phyloP scores from a whole-genome alignment of 2,113 vertebrate species.

The Bubalus kerabau region DNA sequence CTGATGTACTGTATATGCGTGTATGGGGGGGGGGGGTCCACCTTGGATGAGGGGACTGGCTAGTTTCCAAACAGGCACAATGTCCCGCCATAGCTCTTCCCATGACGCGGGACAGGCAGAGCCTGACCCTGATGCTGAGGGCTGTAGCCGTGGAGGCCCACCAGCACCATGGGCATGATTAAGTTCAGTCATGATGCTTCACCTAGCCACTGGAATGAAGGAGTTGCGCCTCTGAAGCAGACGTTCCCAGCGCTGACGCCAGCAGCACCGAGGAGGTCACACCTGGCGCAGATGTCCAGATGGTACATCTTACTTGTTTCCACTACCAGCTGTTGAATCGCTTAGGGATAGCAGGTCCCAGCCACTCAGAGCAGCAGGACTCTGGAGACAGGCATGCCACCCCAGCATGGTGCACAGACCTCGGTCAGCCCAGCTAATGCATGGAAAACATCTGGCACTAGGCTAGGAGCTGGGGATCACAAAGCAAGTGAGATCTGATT shows the following conservation, averaged over 20 bases:
- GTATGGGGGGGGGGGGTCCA: background rate
- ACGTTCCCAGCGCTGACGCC: background rate
- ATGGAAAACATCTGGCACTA: background rate
- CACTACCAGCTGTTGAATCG: no score
- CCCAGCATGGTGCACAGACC: background rate
- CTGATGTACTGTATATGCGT: background rate
- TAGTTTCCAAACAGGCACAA: background rate
- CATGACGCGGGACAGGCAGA: background rate
- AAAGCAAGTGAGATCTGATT: background rate
- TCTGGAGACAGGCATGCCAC: rapidly evolving
- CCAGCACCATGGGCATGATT: rapidly evolving
- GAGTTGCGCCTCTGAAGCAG: background rate
- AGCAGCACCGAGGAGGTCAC: background rate
- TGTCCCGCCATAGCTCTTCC: background rate
- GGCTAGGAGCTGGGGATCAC: background rate
- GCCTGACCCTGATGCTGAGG: background rate
- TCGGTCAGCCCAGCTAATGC: rapidly evolving
- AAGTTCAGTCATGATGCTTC: background rate
- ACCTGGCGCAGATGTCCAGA: background rate
- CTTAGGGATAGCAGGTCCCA: rapidly evolving
- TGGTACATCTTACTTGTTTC: background rate
- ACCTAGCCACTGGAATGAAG: background rate
- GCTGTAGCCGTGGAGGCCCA: background rate
- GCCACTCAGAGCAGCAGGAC: background rate
- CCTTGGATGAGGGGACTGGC: background rate